A percentile compares a stretch with the other conserved stretches of the same genome.
Conservation (phyloP, 2,113 vertebrate species). For the Pica pica region DNA sequence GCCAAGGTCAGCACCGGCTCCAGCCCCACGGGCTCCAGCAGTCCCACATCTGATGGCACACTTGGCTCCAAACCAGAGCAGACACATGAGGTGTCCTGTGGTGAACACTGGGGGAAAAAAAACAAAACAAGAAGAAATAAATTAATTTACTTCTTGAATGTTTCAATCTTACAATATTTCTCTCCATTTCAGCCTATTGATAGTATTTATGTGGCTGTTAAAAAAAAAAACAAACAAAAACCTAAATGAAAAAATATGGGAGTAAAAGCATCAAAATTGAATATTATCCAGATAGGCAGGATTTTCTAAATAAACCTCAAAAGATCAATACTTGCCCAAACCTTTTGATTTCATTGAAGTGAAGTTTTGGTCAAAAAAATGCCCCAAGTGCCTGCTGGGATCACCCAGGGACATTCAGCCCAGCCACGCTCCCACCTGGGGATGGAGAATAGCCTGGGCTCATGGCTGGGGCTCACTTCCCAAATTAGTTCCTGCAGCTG, state of each 20-base stretch:
- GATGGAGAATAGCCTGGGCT: not conserved
- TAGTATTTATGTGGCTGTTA: not conserved
- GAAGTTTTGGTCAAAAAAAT: not conserved
- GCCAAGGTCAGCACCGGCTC: not conserved
- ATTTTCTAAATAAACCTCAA: not conserved
- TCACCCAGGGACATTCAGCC: accelerated
- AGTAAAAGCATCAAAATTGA: not conserved
- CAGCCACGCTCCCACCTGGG: accelerated
- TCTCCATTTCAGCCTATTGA: not conserved
- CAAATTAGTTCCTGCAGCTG: not conserved
- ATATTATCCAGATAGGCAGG: not conserved
- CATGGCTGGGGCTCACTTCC: not conserved
- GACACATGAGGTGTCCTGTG: accelerated
- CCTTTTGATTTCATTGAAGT: not conserved
- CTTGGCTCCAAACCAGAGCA: not conserved
- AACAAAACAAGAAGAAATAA: not conserved
- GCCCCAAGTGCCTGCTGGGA: not conserved
- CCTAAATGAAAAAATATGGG: accelerated
- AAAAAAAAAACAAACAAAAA: not conserved
- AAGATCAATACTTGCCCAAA: not conserved
- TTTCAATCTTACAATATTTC: not conserved
- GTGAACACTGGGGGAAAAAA: not conserved
- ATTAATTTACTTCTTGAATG: not conserved
- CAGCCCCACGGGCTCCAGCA: not conserved
- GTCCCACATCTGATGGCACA: not conserved